Evolutionary conservation across 1,140 invertebrate genomes (phyloP).

Genomic region (Drosophila teissieri): DNA sequence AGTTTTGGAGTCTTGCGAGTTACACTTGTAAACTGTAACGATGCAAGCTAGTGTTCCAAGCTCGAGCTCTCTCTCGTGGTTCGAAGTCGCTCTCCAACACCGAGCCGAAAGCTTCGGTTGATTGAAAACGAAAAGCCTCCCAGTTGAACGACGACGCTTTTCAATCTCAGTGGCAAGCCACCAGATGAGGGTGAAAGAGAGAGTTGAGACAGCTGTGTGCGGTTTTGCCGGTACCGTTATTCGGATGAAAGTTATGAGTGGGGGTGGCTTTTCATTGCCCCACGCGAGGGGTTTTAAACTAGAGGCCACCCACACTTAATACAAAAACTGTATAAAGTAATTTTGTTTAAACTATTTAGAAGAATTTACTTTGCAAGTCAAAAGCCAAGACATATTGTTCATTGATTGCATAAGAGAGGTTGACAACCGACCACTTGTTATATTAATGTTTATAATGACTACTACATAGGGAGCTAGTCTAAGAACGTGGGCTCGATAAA

Average conservation of each 20-base stretch:
- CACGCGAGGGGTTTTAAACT: neutral
- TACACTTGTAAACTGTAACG: neutral
- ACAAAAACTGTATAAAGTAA: too few relatives aligned
- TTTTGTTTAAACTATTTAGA: too few relatives aligned
- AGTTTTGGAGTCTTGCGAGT: too few relatives aligned
- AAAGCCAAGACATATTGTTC: too few relatives aligned
- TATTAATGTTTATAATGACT: too few relatives aligned
- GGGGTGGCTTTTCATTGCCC: neutral
- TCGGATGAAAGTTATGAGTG: constrained; percentile 17
- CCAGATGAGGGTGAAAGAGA: constrained; percentile 4
- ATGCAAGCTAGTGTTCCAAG: neutral
- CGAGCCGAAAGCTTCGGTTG: constrained; percentile 9
- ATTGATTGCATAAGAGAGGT: too few relatives aligned
- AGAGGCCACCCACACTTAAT: too few relatives aligned
- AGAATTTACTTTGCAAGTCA: too few relatives aligned
- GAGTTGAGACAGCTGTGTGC: constrained; percentile 57
- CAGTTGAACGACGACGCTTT: constrained; percentile 33
- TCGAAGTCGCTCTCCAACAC: constrained; percentile 6
- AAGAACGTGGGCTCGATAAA: too few relatives aligned
- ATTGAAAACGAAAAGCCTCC: constrained; percentile 46
- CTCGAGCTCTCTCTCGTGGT: neutral
- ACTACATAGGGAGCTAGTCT: too few relatives aligned
- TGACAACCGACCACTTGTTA: too few relatives aligned
- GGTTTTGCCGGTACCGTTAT: constrained; percentile 61
- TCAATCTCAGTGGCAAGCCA: constrained; percentile 6